Base-by-base conservation (phyloP, 2,113 vertebrate genomes). In the Oxygymnocypris stewartii region DNA sequence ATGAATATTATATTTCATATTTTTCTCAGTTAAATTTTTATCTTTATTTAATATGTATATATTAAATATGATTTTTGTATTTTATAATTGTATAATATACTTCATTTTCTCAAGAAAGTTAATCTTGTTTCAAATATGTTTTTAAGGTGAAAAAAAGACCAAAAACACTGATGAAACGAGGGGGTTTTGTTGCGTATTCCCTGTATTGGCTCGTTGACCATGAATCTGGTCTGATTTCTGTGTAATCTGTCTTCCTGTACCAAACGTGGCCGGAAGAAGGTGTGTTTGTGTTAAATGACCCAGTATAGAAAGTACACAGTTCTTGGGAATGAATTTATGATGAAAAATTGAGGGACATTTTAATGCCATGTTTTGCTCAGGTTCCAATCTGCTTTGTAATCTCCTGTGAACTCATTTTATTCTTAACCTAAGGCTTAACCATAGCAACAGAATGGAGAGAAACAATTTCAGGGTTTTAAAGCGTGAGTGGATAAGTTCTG, bases 311-410 rank as follows among this genome's bases (percentile, higher is more conserved):
- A 67, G n/a, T 6, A 81, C 35, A n/a, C 79, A 1, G 54, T 54
- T 54, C 59, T 65, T 63, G 59, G 37, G 59, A 81, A 63, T 61
- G 40, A 16, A 69, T 44, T 86, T 67, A 51, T 51, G 11, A 8
- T 51, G 44, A 49, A 12, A 6, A 51, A 49, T 87, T 88, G 86
- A 84, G 77, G 42, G 20, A 73, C 65, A 61, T 57, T 85, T 87
- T 91, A 93, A 88, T 87, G 84, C 84, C 88, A 85, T 91, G 91
- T 75, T 84, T 85, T 80, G 57, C 87, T 67, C 88, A 88, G 54
- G 69, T 85, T 71, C 18, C 90, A 89, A 92, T 87, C 89, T 88
- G 86, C 87, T 92, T 93, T 90, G 42, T 87, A 82, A 89, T 77
- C 87, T 59, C 23, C 44, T 23, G 2, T 89, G 40, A 86, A 84